A percentile compares a stretch with the other conserved stretches of the same genome.
Evolutionary conservation across 2,888 invertebrate species (phyloP).

Genomic region (Chymomyza caudatula): DNA sequence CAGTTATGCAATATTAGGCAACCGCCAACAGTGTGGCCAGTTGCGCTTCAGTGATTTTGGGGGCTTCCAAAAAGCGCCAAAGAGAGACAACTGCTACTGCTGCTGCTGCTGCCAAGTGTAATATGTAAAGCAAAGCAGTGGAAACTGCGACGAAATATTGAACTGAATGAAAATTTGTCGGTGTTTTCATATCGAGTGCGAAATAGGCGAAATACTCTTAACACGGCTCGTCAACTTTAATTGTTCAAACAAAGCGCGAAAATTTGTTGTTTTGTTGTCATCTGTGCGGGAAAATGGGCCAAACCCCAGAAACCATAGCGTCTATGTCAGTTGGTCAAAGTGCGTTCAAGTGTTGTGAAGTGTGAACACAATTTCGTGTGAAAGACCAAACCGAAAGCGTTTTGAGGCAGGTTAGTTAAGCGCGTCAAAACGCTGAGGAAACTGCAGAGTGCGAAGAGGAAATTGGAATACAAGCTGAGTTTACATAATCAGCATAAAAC

Average conservation of each 20-base stretch:
- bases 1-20: constrained; percentile 50
- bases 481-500: background rate
- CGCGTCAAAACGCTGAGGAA: background rate
- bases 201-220: constrained; percentile 6
- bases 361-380: background rate
- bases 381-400: background rate
- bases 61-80: constrained; percentile 56
- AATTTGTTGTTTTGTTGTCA: constrained; percentile 22
- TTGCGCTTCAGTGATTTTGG: constrained; percentile 76
- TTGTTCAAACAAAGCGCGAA: constrained; percentile 30
- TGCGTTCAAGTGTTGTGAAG: constrained; percentile 34
- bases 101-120: constrained; percentile 45
- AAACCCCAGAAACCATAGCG: constrained; percentile 25
- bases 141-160: constrained; percentile 21
- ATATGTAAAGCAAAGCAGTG: constrained; percentile 58
- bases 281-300: constrained; percentile 50
- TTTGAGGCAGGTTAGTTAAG: background rate
- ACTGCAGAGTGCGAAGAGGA: background rate
- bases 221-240: constrained; percentile 63
- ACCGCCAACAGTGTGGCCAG: constrained; percentile 52
- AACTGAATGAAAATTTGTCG: constrained; percentile 31
- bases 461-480: background rate
- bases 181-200: constrained; percentile 15
- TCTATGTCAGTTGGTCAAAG: constrained; percentile 60
- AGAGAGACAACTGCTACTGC: constrained; percentile 44